Conservation (phyloP, 2,888 invertebrate species). For the Hanleya hanleyi region DNA sequence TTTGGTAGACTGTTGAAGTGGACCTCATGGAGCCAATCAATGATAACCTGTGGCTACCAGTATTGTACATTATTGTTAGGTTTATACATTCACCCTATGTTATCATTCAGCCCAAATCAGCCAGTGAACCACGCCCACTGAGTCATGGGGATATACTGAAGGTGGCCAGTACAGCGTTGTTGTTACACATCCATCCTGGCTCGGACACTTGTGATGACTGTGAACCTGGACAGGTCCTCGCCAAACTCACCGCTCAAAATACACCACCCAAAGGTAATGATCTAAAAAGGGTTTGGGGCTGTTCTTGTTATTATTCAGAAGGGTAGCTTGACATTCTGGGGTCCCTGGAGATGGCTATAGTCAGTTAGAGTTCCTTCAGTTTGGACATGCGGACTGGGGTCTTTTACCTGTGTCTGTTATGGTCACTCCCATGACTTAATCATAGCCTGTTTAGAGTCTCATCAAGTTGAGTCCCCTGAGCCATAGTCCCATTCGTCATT, state of each 20-base stretch:
- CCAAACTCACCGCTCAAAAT: slow-evolving; percentile 32
- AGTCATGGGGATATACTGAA: slow-evolving; percentile 81
- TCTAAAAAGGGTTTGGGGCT: no score
- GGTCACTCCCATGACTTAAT: no score
- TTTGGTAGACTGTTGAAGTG: no score
- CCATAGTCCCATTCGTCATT: no score
- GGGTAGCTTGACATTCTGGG: no score
- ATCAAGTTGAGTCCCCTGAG: no score
- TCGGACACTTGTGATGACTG: slow-evolving; percentile 93
- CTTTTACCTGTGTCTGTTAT: no score
- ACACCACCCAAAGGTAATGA: slow-evolving; percentile 33
- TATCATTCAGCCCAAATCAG: background rate
- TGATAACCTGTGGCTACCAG: background rate
- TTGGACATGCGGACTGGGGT: no score
- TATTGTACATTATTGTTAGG: background rate
- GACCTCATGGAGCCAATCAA: background rate
- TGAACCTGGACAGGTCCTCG: slow-evolving; percentile 84
- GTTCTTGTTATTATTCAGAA: no score
- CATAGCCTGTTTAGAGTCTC: no score
- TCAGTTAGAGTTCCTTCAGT: no score
- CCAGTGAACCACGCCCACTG: slow-evolving; percentile 73
- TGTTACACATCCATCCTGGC: slow-evolving; percentile 82
- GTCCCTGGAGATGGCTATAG: no score
- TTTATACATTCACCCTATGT: background rate
- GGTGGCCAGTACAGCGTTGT: slow-evolving; percentile 76